Conservation (phyloP, 2,797 vertebrate genomes). For the Oophaga sylvatica region DNA sequence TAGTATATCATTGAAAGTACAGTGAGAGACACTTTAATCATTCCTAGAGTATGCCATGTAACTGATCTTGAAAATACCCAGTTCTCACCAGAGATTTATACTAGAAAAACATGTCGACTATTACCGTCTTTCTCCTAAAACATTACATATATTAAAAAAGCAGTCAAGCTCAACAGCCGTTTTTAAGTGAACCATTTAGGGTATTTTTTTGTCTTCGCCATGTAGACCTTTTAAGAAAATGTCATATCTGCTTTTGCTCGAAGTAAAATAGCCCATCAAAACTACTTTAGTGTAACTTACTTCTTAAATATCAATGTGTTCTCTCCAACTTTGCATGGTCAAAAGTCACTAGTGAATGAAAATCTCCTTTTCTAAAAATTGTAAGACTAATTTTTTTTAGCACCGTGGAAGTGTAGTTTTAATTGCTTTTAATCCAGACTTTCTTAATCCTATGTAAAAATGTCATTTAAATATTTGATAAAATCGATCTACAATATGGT, state of each 20-base stretch:
- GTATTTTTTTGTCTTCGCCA: slow-evolving; percentile 67
- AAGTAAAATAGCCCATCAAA: slow-evolving; percentile 71
- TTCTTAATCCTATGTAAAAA: background rate
- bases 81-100: slow-evolving; percentile 67
- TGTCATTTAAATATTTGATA: background rate
- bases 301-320: slow-evolving; percentile 74
- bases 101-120: slow-evolving; percentile 68
- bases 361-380: background rate
- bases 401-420: background rate
- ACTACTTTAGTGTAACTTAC: slow-evolving; percentile 70
- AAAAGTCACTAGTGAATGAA: slow-evolving; percentile 63
- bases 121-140: slow-evolving; percentile 67
- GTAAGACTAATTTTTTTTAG: background rate
- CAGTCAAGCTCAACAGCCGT: slow-evolving; percentile 67
- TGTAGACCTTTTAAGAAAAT: slow-evolving; percentile 73
- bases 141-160: slow-evolving; percentile 67
- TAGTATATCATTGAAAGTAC: slow-evolving; percentile 70
- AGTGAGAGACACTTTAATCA: slow-evolving; percentile 68
- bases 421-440: background rate
- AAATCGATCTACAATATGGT: background rate
- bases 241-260: slow-evolving; percentile 74
- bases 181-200: slow-evolving; percentile 69
- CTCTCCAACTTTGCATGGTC: slow-evolving; percentile 71
- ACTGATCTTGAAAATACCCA: slow-evolving; percentile 67
- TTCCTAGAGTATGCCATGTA: slow-evolving; percentile 68